Evolutionary conservation across 2,797 vertebrate species (phyloP).

Genomic region (Acipenser oxyrinchus): DNA sequence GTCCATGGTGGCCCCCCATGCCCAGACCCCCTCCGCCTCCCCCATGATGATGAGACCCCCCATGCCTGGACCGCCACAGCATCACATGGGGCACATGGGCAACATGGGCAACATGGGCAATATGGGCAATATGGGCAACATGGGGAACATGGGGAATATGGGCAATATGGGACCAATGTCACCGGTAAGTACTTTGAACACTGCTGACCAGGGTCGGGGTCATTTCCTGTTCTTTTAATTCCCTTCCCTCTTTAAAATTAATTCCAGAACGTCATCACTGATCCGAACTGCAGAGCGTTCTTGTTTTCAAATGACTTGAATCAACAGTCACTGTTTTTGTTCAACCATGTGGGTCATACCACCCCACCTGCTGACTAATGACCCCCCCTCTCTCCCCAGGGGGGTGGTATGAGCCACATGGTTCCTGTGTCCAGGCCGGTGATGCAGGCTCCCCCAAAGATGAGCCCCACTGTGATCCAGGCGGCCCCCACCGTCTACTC

Average conservation of each 20-base stretch:
- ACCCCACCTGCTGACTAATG: background rate
- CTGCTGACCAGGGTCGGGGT: background rate
- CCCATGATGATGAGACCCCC: slow-evolving; percentile 77
- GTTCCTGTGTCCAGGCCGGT: slow-evolving; percentile 38
- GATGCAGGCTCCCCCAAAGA: slow-evolving; percentile 45
- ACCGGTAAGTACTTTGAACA: slow-evolving; percentile 32
- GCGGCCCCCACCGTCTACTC: slow-evolving; percentile 74
- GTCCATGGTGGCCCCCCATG: slow-evolving; percentile 68
- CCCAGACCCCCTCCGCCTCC: slow-evolving; percentile 77
- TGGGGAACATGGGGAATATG: slow-evolving; percentile 50
- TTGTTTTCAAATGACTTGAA: too few relatives aligned
- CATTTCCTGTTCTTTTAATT: background rate
- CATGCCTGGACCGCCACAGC: slow-evolving; percentile 55
- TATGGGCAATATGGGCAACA: slow-evolving; percentile 7
- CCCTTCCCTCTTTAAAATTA: background rate
- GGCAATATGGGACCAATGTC: slow-evolving; percentile 40
- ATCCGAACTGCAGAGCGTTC: background rate
- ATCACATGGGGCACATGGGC: slow-evolving; percentile 46
- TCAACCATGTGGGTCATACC: too few relatives aligned
- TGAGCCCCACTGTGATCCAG: slow-evolving; percentile 64
- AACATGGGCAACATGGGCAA: slow-evolving; percentile 47
- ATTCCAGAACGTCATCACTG: background rate
- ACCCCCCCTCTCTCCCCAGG: slow-evolving; percentile 32
- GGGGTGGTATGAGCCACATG: slow-evolving; percentile 50
- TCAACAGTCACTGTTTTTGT: too few relatives aligned